These are phyloP conservation scores for Callorhinus ursinus DNA, from an alignment of 2,113 vertebrate species.

Conservation along the genomic window DNA sequence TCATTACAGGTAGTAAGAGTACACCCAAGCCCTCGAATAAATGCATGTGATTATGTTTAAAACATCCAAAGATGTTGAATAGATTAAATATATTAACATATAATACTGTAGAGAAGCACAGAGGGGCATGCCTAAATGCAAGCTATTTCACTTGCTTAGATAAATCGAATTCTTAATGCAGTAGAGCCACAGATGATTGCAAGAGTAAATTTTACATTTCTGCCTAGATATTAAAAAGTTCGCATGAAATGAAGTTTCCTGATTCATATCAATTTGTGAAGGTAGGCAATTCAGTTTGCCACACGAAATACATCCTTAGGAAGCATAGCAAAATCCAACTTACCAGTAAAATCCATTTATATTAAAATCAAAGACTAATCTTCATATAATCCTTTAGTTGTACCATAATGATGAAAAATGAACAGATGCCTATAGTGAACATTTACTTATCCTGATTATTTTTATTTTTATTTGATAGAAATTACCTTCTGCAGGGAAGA, in stretches of 20 bases:
- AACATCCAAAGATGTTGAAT: slow-evolving; percentile 23
- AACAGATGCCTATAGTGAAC: slow-evolving; percentile 68
- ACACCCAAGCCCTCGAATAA: neutral
- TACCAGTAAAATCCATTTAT: slow-evolving; percentile 86
- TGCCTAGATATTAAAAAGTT: slow-evolving; percentile 83
- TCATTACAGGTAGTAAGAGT: neutral
- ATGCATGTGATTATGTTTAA: slow-evolving; percentile 6
- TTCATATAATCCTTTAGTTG: slow-evolving; percentile 73
- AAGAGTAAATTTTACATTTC: slow-evolving; percentile 83
- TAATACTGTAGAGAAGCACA: slow-evolving; percentile 29
- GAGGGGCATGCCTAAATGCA: slow-evolving; percentile 39
- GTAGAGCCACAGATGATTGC: slow-evolving; percentile 75
- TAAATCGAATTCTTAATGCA: slow-evolving; percentile 79
- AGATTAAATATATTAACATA: slow-evolving; percentile 54
- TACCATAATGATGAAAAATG: slow-evolving; percentile 78
- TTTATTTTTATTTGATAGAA: slow-evolving; percentile 74
- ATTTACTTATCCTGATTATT: slow-evolving; percentile 73
- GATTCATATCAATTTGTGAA: slow-evolving; percentile 87
- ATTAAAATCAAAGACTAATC: slow-evolving; percentile 87
- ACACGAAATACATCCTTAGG: slow-evolving; percentile 83
- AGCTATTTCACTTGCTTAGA: slow-evolving; percentile 69
- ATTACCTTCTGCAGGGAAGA: slow-evolving; percentile 57
- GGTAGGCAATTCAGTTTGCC: slow-evolving; percentile 81
- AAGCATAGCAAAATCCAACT: slow-evolving; percentile 88
- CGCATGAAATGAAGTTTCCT: slow-evolving; percentile 86